Conservation (phyloP, 2,113 vertebrate species). For the Bungarus multicinctus region DNA sequence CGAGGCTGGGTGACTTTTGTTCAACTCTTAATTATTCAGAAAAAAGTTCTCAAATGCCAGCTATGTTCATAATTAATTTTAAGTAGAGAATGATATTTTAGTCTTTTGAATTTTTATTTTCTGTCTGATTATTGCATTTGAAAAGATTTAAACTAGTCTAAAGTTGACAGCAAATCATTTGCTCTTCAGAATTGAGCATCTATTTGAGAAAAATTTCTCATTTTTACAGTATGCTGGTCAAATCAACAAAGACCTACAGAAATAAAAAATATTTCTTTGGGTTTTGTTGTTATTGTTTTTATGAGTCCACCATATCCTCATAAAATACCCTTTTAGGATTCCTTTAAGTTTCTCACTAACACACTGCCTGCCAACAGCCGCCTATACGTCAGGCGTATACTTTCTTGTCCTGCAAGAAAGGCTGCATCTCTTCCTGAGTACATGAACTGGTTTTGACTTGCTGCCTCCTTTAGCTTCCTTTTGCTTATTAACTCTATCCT, state of each 20-base stretch:
- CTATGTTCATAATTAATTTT: neutral
- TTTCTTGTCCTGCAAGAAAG: neutral
- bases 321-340: neutral
- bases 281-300: neutral
- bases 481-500: neutral
- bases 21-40: constrained; percentile 2
- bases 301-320: neutral
- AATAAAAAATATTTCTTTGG: neutral
- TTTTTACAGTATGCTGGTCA: neutral
- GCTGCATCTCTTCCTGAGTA: neutral
- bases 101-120: neutral
- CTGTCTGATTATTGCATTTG: neutral
- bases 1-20: neutral
- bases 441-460: neutral
- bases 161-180: neutral
- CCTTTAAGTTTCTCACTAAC: neutral
- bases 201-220: neutral
- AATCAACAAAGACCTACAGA: neutral
- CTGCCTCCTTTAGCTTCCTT: neutral
- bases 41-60: neutral
- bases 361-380: neutral
- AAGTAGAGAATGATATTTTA: neutral
- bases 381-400: neutral
- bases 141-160: neutral
- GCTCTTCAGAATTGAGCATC: constrained; percentile 3